Conservation (phyloP, 2,113 vertebrate genomes). For the Terrapene triunguis region DNA sequence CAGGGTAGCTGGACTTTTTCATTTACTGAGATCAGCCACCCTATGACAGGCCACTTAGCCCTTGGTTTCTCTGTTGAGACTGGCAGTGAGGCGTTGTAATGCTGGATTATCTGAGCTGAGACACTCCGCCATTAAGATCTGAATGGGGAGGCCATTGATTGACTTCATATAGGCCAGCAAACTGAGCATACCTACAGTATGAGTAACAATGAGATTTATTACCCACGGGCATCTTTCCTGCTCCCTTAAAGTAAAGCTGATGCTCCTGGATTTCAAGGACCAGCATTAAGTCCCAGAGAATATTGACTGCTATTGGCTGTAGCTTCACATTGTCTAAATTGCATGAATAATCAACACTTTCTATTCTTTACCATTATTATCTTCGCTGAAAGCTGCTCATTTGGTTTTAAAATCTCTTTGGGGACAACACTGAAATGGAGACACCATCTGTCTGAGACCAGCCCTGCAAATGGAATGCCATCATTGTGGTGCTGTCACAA, state of each 20-base stretch:
- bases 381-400: constrained; percentile 31
- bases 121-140: not conserved
- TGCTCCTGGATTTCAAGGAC: not conserved
- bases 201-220: not conserved
- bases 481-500: constrained; percentile 26
- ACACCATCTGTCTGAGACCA: constrained; percentile 35
- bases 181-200: not conserved
- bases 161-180: not conserved
- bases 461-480: constrained; percentile 23
- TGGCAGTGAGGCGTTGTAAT: not conserved
- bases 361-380: constrained; percentile 4
- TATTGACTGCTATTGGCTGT: not conserved
- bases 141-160: not conserved
- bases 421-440: not conserved
- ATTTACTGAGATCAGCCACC: not conserved
- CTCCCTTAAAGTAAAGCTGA: not conserved
- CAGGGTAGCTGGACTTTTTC: not conserved
- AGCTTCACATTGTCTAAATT: not conserved
- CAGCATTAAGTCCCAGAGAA: not conserved
- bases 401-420: constrained; percentile 42
- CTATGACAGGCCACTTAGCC: not conserved
- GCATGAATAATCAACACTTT: not conserved
- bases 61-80: not conserved
- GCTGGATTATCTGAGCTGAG: not conserved
- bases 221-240: not conserved